These are phyloP conservation scores for Amazona ochrocephala DNA, from an alignment of 2,797 vertebrate species.

Conservation along the genomic window DNA sequence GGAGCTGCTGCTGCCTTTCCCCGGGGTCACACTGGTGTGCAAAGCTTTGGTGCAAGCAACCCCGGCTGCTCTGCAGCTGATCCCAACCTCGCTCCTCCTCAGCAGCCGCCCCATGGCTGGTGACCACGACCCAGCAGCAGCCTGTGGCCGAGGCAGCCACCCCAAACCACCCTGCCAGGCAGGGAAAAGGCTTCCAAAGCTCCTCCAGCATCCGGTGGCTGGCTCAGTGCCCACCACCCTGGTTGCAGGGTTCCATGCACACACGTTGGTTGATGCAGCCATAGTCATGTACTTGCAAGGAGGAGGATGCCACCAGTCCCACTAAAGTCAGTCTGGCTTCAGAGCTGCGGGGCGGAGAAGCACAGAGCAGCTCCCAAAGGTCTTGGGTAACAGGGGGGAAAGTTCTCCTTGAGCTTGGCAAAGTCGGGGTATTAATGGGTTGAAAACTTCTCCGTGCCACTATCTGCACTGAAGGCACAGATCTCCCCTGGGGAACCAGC, in stretches of 20 bases:
- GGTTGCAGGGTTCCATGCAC: not conserved
- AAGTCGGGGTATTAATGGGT: not conserved
- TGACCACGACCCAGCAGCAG: not conserved
- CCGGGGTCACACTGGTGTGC: not conserved
- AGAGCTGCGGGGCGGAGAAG: not conserved
- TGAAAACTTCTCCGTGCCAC: not conserved
- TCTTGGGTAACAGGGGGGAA: not conserved
- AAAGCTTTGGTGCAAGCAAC: conserved; percentile 39
- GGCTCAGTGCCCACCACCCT: not conserved
- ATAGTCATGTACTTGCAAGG: not conserved
- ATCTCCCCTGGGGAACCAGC: not conserved
- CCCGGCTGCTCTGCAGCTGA: not conserved
- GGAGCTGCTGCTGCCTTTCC: not conserved
- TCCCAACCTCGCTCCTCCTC: not conserved
- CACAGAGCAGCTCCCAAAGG: not conserved
- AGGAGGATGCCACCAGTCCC: conserved; percentile 4
- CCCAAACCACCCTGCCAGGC: not conserved
- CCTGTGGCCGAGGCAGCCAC: not conserved
- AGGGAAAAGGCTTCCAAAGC: not conserved
- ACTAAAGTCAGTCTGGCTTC: conserved; percentile 1
- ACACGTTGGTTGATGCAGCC: fast-evolving
- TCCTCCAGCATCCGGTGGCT: not conserved
- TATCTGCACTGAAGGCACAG: conserved; percentile 15
- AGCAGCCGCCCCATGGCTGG: not conserved
- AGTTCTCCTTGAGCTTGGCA: not conserved